Base-by-base conservation (phyloP, 2,888 invertebrate genomes). In the Eupithecia centaureata region DNA sequence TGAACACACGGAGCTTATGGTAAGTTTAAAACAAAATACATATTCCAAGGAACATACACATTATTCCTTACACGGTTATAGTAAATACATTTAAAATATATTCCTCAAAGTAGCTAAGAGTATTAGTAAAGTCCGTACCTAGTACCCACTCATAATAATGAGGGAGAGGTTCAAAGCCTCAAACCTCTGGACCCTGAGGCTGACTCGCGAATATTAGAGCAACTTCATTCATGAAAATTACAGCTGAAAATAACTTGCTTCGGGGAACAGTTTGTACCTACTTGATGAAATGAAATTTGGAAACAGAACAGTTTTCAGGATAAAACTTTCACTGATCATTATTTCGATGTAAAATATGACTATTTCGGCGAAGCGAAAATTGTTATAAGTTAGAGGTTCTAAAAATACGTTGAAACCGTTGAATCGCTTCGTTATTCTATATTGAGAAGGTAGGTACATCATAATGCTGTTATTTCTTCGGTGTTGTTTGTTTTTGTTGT, bases 1-100 rank as follows among this genome's bases (percentile, higher is more conserved):
- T 89, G 89, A 84, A 79, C 78, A 76, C 75, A 74, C 73, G 76
- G 73, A 83, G 78, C 78, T 89, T 89, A 90, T 90, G 89, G 89
- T 90, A 72, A 88, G 89, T 84, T 56, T 18, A n/a, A 30, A 30
- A 8, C 25, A 30, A 27, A 8, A 42, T n/a, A n/a, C 7, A 5
- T 1, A 3, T 1, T 3, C n/a, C n/a, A n/a, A n/a, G n/a, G n/a
- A n/a, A n/a, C n/a, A n/a, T n/a, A n/a, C n/a, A n/a, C n/a, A n/a
- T 28, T 27, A 5, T 27, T 27, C 15, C 0, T 42, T 54, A 54
- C 12, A 28, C 52, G 15, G 15, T 25, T 25, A 13, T 38, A 38
- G 13, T 8, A 54, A 54, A 12, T 54, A 27, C n/a, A n/a, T n/a
- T n/a, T n/a, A 54, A 27, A 30, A 30, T 27, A 27, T 27, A 27